These are phyloP conservation scores for Scaptodrosophila latifasciaeformis DNA, from an alignment of 2,888 invertebrate species.

Conservation along the genomic window DNA sequence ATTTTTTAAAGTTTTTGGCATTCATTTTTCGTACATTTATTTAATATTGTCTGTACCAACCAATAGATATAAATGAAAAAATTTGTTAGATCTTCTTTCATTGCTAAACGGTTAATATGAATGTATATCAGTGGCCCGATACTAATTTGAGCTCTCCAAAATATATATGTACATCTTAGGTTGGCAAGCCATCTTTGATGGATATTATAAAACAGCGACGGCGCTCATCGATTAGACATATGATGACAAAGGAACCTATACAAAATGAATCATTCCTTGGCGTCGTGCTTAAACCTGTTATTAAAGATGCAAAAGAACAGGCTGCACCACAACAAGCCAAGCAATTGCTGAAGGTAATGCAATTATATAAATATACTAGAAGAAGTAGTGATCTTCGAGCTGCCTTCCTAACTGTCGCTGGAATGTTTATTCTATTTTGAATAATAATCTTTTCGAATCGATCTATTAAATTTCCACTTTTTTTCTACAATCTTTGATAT, in stretches of 20 bases:
- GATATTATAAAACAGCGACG: constrained; percentile 66
- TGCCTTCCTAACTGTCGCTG: background rate
- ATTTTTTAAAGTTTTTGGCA: too few relatives aligned
- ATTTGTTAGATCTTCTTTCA: too few relatives aligned
- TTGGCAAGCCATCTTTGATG: constrained; percentile 56
- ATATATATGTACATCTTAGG: too few relatives aligned
- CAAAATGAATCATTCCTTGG: constrained; percentile 78
- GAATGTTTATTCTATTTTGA: constrained; percentile 14
- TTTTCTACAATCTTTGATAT: background rate
- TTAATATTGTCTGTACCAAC: too few relatives aligned
- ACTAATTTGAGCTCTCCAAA: too few relatives aligned
- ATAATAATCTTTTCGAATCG: constrained; percentile 4
- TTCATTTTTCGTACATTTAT: too few relatives aligned
- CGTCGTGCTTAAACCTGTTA: constrained; percentile 80
- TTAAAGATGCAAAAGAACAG: constrained; percentile 74
- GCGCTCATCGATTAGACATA: constrained; percentile 75
- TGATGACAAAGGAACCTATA: constrained; percentile 74
- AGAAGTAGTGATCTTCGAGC: background rate
- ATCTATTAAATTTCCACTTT: too few relatives aligned
- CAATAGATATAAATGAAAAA: too few relatives aligned
- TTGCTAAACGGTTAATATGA: too few relatives aligned
- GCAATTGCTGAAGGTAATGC: constrained; percentile 71
- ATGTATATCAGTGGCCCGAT: too few relatives aligned
- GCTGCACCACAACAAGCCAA: constrained; percentile 68
- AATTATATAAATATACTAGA: too few relatives aligned